phyloP scores from a whole-genome alignment of 1,140 invertebrate species.

The Microplitis demolitor region DNA sequence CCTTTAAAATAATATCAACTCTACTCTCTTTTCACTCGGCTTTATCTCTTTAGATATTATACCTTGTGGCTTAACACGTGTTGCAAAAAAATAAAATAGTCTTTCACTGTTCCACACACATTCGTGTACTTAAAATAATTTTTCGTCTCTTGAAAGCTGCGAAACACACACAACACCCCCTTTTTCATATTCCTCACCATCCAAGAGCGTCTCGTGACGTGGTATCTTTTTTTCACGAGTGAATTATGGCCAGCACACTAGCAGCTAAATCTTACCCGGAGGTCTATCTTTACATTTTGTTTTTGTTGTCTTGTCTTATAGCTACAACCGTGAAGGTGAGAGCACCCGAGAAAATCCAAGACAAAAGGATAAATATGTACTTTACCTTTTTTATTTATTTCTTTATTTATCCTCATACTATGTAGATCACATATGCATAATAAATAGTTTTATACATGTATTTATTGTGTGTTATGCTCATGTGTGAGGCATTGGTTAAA shows the following conservation, averaged over 20 bases:
- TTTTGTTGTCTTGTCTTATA: background rate
- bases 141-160: too few species aligned
- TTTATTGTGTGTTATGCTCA: too few species aligned
- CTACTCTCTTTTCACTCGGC: background rate
- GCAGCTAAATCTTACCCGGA: slow-evolving; percentile 3
- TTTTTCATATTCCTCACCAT: background rate
- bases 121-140: too few species aligned
- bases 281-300: background rate
- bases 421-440: too few species aligned
- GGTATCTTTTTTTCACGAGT: background rate
- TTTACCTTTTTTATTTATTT: background rate
- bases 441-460: too few species aligned
- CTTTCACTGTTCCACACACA: too few species aligned
- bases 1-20: slow-evolving; percentile 23
- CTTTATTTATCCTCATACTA: background rate
- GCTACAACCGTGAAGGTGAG: background rate
- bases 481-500: too few species aligned
- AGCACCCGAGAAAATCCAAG: background rate
- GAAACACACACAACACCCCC: background rate
- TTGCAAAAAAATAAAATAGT: background rate
- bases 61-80: slow-evolving; percentile 9
- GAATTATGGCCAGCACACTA: background rate
- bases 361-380: background rate
- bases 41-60: background rate
- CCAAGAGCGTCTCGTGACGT: background rate